A percentile compares a stretch with the other conserved stretches of the same genome.
Conservation (phyloP, 2,888 invertebrate species). For the Lasioglossum zephyrum region DNA sequence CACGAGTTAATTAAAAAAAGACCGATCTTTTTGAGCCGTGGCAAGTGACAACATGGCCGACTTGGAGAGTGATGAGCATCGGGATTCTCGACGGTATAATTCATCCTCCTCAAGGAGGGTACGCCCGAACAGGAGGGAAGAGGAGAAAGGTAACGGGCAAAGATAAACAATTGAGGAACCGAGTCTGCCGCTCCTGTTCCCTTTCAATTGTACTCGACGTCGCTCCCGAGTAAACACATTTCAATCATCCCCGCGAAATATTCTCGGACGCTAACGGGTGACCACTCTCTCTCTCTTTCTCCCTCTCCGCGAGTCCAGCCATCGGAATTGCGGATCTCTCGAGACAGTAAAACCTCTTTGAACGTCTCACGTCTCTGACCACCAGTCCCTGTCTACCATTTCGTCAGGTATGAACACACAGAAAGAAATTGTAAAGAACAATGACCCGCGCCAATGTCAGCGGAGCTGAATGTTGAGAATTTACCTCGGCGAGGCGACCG, state of each 20-base stretch:
- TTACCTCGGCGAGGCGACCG: neutral
- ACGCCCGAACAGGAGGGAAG: neutral
- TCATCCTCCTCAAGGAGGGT: slow-evolving; percentile 22
- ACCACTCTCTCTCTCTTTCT: neutral
- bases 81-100: slow-evolving; percentile 24
- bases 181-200: slow-evolving; percentile 46
- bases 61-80: neutral
- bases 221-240: slow-evolving; percentile 65
- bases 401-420: slow-evolving; percentile 2
- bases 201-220: slow-evolving; percentile 60
- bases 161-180: slow-evolving; percentile 58
- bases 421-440: slow-evolving; percentile 5
- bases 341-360: slow-evolving; percentile 1
- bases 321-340: slow-evolving; percentile 6
- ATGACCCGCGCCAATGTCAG: neutral
- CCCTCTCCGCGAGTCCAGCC: neutral
- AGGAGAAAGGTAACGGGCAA: slow-evolving; percentile 42
- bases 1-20: neutral
- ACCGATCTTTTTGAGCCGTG: neutral
- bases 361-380: slow-evolving; percentile 7
- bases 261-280: slow-evolving; percentile 8
- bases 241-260: slow-evolving; percentile 50
- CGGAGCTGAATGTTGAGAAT: neutral
- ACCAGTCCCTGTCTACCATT: neutral
- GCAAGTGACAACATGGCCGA: neutral